A percentile compares a stretch with the other conserved stretches of the same genome.
phyloP scores from a whole-genome alignment of 2,888 invertebrate species.

The Acholoe squamosa region DNA sequence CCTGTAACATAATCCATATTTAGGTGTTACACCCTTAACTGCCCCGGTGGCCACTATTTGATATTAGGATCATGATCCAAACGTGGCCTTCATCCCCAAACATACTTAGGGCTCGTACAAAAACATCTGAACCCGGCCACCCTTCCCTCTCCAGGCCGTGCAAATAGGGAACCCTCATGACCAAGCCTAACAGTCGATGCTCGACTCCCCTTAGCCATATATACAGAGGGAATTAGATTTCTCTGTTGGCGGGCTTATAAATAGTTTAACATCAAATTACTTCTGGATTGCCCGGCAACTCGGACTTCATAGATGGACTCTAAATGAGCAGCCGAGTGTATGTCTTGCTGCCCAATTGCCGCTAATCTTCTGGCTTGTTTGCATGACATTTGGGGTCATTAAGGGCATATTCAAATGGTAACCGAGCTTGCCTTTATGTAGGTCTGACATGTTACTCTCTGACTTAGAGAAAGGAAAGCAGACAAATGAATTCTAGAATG shows the following conservation, averaged over 20 bases:
- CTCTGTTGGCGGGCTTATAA: not conserved
- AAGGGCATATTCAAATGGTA: constrained; percentile 48
- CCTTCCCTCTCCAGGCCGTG: not conserved
- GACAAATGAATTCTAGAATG: constrained; percentile 16
- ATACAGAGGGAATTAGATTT: constrained; percentile 48
- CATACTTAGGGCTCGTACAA: constrained; percentile 48
- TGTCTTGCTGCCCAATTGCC: not conserved
- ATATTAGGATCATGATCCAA: constrained; percentile 26
- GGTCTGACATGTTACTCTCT: constrained; percentile 47
- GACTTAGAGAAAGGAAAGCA: constrained; percentile 42
- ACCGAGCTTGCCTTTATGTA: not conserved
- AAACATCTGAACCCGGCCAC: constrained; percentile 4
- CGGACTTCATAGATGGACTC: constrained; percentile 27
- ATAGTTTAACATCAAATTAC: constrained; percentile 38
- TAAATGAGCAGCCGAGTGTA: constrained; percentile 42
- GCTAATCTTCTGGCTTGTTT: constrained; percentile 46
- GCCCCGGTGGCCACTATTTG: constrained; percentile 26
- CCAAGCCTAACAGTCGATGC: constrained; percentile 2
- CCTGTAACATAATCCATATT: constrained; percentile 39
- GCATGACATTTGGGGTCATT: constrained; percentile 49
- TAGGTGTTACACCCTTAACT: constrained; percentile 10
- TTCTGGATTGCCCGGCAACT: constrained; percentile 2
- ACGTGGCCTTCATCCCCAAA: constrained; percentile 37
- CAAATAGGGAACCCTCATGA: constrained; percentile 15
- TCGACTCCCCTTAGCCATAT: not conserved